phyloP scores from a whole-genome alignment of 2,113 vertebrate genomes.

The Calcarius ornatus region DNA sequence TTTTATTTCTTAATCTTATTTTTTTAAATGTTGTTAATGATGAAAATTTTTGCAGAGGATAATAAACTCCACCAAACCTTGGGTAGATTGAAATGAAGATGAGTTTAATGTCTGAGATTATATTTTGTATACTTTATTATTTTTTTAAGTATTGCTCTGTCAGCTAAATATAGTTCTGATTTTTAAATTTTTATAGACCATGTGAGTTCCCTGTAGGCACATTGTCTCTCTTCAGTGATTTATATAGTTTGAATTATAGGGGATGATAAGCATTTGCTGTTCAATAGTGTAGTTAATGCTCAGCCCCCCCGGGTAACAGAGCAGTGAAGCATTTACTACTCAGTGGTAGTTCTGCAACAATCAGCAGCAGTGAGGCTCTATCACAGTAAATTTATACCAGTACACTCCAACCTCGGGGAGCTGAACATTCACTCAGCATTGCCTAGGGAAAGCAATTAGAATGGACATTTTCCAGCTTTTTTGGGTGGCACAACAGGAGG shows the following conservation, averaged over 20 bases:
- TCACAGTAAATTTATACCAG: constrained; percentile 58
- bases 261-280: constrained; percentile 63
- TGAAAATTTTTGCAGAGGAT: background rate
- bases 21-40: background rate
- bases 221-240: constrained; percentile 67
- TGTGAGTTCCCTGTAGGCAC: constrained; percentile 56
- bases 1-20: background rate
- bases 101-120: background rate
- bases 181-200: constrained; percentile 56
- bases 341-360: constrained; percentile 47
- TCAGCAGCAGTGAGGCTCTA: constrained; percentile 39
- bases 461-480: constrained; percentile 37
- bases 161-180: constrained; percentile 50
- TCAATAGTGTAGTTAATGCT: constrained; percentile 70
- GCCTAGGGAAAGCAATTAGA: constrained; percentile 50
- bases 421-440: constrained; percentile 16
- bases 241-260: constrained; percentile 51
- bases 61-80: background rate
- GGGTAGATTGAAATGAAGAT: background rate
- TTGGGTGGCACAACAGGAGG: background rate
- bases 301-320: constrained; percentile 49
- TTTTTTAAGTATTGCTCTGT: background rate
- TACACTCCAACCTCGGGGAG: constrained; percentile 27
- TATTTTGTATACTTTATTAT: background rate
- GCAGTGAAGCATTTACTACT: constrained; percentile 55